A percentile compares a stretch with the other conserved stretches of the same genome.
Evolutionary conservation across 2,113 vertebrate genomes (phyloP).

Genomic region (Rhinogobius similis): DNA sequence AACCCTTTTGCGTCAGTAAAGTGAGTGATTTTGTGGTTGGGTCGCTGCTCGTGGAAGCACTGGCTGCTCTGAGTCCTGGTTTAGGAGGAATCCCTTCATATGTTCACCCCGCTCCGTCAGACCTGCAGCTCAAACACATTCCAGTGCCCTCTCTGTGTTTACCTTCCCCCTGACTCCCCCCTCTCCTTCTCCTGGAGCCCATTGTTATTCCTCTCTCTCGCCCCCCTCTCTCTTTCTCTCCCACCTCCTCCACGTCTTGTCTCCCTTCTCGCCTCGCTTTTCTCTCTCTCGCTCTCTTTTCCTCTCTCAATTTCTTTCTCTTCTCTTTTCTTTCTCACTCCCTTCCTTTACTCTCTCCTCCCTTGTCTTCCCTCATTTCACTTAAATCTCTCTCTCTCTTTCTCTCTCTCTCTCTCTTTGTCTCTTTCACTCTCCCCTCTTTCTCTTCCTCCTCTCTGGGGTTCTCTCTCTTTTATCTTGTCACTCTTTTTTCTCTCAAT

Average conservation of each 20-base stretch:
- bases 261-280: too few species aligned
- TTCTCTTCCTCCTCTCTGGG: too few species aligned
- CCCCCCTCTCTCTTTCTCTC: neutral
- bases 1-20: too few species aligned
- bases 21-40: too few species aligned
- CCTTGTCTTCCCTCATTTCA: too few species aligned
- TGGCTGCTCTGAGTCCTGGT: neutral
- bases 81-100: constrained; percentile 21
- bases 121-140: constrained; percentile 51
- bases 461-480: neutral
- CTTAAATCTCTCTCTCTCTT: neutral
- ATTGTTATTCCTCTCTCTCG: neutral
- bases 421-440: neutral
- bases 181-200: neutral
- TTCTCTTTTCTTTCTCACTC: too few species aligned
- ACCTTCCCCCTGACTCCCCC: constrained; percentile 22
- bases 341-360: neutral
- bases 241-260: too few species aligned
- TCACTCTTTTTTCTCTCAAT: neutral
- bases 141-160: constrained; percentile 51
- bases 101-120: constrained; percentile 24
- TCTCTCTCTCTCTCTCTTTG: neutral
- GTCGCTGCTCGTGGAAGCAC: too few species aligned
- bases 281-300: too few species aligned
- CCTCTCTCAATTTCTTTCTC: too few species aligned